A percentile compares a stretch with the other conserved stretches of the same genome.
Conservation (phyloP, 1,140 invertebrate genomes). For the Zaprionus ornatus region DNA sequence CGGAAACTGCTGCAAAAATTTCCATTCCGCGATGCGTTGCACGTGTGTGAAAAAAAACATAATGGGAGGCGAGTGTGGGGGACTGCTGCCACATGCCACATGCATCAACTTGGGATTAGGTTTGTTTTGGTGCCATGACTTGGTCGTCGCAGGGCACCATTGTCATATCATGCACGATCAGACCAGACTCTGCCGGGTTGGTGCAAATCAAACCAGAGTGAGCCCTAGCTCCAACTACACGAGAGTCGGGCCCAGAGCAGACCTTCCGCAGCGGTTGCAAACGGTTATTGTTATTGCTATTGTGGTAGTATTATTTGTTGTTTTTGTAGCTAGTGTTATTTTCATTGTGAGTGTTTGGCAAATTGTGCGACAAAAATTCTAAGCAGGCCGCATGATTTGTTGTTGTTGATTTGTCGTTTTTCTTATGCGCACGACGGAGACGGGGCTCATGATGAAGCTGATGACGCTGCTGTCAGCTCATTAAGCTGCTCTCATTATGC, state of each 20-base stretch:
- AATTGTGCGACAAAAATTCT: constrained; percentile 77
- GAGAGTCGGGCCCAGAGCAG: constrained; percentile 11
- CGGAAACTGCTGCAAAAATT: background rate
- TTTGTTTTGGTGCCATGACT: background rate
- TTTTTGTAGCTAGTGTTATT: constrained; percentile 5
- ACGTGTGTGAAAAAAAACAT: constrained; percentile 9
- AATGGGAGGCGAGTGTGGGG: background rate
- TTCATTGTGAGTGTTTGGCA: constrained; percentile 21
- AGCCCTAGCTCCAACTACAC: background rate
- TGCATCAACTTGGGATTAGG: background rate
- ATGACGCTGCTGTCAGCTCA: constrained; percentile 55
- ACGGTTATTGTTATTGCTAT: constrained; percentile 17
- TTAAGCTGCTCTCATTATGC: constrained; percentile 65
- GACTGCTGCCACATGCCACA: background rate
- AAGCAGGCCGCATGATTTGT: constrained; percentile 66
- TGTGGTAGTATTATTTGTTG: background rate
- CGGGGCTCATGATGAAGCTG: background rate
- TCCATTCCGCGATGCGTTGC: constrained; percentile 4
- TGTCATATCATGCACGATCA: constrained; percentile 4
- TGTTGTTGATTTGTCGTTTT: too few relatives aligned
- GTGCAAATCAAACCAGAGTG: constrained; percentile 3
- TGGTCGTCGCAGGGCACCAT: constrained; percentile 10
- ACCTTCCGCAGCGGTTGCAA: constrained; percentile 20
- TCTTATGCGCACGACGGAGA: constrained; percentile 21
- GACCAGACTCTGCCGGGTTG: background rate